Evolutionary conservation across 2,888 invertebrate species (phyloP).

Genomic region (Proisotoma minuta): DNA sequence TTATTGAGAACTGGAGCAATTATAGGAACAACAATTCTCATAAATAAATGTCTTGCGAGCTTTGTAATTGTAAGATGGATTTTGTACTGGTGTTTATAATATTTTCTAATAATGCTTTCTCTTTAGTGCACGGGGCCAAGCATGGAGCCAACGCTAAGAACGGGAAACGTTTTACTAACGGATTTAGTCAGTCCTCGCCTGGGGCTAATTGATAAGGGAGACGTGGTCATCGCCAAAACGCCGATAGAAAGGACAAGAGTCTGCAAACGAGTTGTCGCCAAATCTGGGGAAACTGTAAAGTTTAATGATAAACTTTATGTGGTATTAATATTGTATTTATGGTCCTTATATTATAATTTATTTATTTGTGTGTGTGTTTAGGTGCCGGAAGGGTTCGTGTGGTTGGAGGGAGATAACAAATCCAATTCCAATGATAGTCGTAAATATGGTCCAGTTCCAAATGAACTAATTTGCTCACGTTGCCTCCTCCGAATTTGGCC

Average conservation of each 20-base stretch:
- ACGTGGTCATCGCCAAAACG: conserved; percentile 76
- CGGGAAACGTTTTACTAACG: conserved; percentile 74
- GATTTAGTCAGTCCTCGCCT: conserved; percentile 70
- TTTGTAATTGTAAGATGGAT: conserved; percentile 37
- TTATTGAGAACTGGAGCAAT: neutral
- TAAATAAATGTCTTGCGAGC: conserved; percentile 36
- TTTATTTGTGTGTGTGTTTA: conserved; percentile 2
- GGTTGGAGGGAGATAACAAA: conserved; percentile 87
- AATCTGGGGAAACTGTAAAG: conserved; percentile 68
- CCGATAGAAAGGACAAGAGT: conserved; percentile 67
- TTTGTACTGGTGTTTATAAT: neutral
- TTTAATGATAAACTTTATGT: conserved; percentile 20
- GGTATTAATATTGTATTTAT: conserved; percentile 11
- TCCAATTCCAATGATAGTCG: conserved; percentile 78
- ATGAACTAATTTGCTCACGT: conserved; percentile 73
- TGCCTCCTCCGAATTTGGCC: conserved; percentile 78
- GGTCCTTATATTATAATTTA: neutral
- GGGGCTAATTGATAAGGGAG: conserved; percentile 65
- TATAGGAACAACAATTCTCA: conserved; percentile 29
- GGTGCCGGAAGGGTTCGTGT: conserved; percentile 73
- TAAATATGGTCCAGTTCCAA: conserved; percentile 78
- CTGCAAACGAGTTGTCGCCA: conserved; percentile 69
- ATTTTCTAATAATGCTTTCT: neutral
- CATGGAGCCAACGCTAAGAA: conserved; percentile 83
- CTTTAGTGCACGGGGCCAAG: conserved; percentile 81